phyloP scores from a whole-genome alignment of 2,797 vertebrate species.

The Limosa lapponica region DNA sequence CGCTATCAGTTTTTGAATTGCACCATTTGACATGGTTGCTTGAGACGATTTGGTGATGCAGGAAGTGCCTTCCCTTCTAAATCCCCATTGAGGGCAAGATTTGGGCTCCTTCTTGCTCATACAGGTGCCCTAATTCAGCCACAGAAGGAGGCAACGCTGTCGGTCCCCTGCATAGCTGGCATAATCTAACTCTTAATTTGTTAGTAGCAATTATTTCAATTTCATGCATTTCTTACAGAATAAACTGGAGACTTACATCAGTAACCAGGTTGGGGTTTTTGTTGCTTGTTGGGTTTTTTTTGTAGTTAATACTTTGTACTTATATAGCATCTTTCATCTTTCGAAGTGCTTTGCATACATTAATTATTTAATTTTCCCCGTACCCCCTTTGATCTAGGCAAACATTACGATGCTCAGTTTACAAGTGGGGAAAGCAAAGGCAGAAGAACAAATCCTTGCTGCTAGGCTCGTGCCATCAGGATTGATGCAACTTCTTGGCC shows the following conservation, averaged over 20 bases:
- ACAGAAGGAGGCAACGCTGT: background rate
- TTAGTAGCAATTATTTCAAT: background rate
- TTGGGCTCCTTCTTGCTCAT: background rate
- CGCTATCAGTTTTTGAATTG: background rate
- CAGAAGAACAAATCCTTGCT: slow-evolving; percentile 10
- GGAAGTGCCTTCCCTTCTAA: background rate
- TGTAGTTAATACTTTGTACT: slow-evolving; percentile 59
- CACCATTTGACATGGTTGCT: background rate
- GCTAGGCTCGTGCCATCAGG: background rate
- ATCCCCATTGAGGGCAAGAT: accelerated
- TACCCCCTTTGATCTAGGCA: slow-evolving; percentile 59
- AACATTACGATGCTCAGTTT: slow-evolving; percentile 29
- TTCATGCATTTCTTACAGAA: background rate
- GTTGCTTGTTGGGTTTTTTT: background rate
- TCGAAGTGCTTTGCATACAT: slow-evolving; percentile 62
- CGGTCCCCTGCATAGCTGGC: background rate
- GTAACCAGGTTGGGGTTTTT: background rate
- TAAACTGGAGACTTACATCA: slow-evolving; percentile 6
- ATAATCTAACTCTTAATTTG: background rate
- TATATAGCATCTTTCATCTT: slow-evolving; percentile 68
- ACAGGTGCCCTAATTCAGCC: background rate
- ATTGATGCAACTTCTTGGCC: accelerated
- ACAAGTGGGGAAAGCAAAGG: slow-evolving; percentile 11
- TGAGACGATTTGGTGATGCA: background rate
- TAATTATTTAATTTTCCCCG: slow-evolving; percentile 52